A percentile compares a stretch with the other conserved stretches of the same genome.
phyloP scores from a whole-genome alignment of 2,113 vertebrate genomes.

The Anguilla japonica region DNA sequence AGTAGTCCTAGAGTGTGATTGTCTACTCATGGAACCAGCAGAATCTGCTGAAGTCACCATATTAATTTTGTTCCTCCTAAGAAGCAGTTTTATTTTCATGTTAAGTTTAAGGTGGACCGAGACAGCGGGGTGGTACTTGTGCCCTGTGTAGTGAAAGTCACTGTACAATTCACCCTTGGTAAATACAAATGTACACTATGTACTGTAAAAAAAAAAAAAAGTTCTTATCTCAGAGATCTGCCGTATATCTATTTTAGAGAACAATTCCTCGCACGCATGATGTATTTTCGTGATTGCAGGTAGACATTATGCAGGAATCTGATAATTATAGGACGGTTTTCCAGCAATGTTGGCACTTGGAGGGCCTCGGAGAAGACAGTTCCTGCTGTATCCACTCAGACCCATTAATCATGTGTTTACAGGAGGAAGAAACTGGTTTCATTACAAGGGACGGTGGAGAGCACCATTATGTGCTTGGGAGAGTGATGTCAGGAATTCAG shows the following conservation, averaged over 20 bases:
- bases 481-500: constrained; percentile 27
- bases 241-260: constrained; percentile 6
- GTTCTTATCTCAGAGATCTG: neutral
- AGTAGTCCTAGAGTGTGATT: neutral
- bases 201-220: neutral
- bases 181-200: neutral
- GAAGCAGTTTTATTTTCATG: neutral
- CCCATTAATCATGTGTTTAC: constrained; percentile 33
- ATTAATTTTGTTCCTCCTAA: neutral
- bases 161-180: neutral
- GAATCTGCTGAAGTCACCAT: neutral
- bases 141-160: neutral
- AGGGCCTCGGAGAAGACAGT: constrained; percentile 11
- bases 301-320: constrained; percentile 17
- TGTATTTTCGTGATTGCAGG: constrained; percentile 4
- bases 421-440: constrained; percentile 26
- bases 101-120: neutral
- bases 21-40: neutral
- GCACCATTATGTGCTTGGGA: constrained; percentile 27
- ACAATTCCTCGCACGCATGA: constrained; percentile 8
- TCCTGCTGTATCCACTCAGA: constrained; percentile 18
- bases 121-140: neutral
- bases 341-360: constrained; percentile 7
- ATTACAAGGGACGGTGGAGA: constrained; percentile 17
- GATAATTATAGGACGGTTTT: constrained; percentile 12